Evolutionary conservation across 2,888 invertebrate species (phyloP).

Genomic region (Macaria notata): DNA sequence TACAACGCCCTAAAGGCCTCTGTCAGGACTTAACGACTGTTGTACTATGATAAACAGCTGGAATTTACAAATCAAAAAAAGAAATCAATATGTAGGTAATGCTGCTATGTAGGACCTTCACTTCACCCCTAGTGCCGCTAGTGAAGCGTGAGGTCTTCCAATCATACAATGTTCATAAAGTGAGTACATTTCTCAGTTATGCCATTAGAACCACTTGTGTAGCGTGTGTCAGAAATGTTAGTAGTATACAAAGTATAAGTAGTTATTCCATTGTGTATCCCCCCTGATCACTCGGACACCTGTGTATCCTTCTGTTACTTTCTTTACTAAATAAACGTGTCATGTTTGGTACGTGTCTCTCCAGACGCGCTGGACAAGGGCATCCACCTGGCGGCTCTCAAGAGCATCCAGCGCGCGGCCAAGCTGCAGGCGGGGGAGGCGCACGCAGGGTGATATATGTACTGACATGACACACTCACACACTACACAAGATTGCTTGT

Average conservation of each 20-base stretch:
- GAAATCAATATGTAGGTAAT: too few species aligned
- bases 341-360: constrained; percentile 17
- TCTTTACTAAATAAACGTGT: too few species aligned
- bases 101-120: too few species aligned
- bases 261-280: background rate
- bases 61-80: too few species aligned
- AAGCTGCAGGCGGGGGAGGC: constrained; percentile 62
- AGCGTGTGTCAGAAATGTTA: background rate
- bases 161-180: background rate
- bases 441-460: constrained; percentile 49
- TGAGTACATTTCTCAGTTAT: background rate
- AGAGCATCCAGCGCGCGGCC: constrained; percentile 83
- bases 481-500: background rate
- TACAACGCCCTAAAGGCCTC: too few species aligned
- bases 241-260: background rate
- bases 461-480: constrained; percentile 14
- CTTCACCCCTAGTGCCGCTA: too few species aligned
- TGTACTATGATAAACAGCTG: too few species aligned
- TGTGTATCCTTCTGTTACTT: too few species aligned
- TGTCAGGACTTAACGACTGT: too few species aligned
- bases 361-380: constrained; percentile 89
- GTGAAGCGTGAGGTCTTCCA: too few species aligned
- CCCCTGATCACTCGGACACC: too few species aligned
- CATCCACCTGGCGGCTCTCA: constrained; percentile 90
- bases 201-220: background rate